Conservation (phyloP, 2,113 vertebrate species). For the Platycercus adscitus region DNA sequence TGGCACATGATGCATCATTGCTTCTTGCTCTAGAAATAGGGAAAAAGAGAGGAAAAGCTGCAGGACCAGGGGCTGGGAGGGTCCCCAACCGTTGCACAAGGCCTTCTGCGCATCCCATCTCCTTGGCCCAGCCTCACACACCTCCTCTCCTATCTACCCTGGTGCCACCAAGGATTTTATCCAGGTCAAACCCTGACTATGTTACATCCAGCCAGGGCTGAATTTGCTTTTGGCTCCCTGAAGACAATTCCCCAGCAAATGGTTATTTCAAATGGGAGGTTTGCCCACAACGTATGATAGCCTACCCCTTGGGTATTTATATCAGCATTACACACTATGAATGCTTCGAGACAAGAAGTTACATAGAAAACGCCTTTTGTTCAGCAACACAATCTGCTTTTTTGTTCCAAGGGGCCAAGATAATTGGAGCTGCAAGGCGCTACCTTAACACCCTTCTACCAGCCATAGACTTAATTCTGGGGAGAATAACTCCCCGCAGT, state of each 20-base stretch:
- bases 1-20: accelerated
- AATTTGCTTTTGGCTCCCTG: neutral
- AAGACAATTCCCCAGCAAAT: neutral
- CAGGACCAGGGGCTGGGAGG: neutral
- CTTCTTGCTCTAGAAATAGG: neutral
- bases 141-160: neutral
- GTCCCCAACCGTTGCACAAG: neutral
- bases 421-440: slow-evolving; percentile 27
- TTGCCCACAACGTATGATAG: neutral
- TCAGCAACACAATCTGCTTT: slow-evolving; percentile 20
- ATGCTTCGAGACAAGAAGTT: slow-evolving; percentile 20
- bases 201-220: neutral
- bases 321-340: neutral
- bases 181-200: neutral
- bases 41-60: neutral
- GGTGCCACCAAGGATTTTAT: neutral
- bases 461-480: slow-evolving; percentile 45
- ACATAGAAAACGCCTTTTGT: slow-evolving; percentile 47
- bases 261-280: neutral
- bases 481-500: slow-evolving; percentile 67
- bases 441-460: slow-evolving; percentile 53
- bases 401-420: slow-evolving; percentile 35
- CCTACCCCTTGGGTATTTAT: neutral
- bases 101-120: neutral
- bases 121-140: accelerated